Evolutionary conservation across 2,888 invertebrate species (phyloP).

Genomic region (Xestia ashworthii): DNA sequence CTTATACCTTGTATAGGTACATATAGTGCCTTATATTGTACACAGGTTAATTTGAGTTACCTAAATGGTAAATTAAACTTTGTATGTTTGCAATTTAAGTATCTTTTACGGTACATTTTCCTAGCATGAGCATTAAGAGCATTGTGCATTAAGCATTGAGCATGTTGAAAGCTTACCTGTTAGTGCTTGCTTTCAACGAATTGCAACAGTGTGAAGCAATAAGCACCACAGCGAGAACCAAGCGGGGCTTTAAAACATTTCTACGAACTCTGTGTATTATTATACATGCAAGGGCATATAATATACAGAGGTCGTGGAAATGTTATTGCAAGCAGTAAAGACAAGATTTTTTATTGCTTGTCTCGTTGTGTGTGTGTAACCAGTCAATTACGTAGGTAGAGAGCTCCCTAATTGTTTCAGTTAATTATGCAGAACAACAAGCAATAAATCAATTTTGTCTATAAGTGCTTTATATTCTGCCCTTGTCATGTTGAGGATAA

Average conservation of each 20-base stretch:
- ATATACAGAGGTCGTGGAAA: neutral
- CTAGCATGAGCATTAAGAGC: slow-evolving; percentile 13
- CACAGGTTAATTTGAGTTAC: slow-evolving; percentile 5
- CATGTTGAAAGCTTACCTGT: slow-evolving; percentile 22
- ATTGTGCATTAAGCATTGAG: too few species aligned
- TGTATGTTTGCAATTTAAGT: slow-evolving; percentile 8
- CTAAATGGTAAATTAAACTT: slow-evolving; percentile 39
- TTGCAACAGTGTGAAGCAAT: slow-evolving; percentile 31
- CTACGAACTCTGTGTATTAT: neutral
- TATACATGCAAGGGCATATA: too few species aligned
- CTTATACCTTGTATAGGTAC: neutral
- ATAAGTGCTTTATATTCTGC: slow-evolving; percentile 16
- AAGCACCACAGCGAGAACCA: slow-evolving; percentile 9
- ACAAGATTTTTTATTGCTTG: neutral
- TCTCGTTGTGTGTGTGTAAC: slow-evolving; percentile 26
- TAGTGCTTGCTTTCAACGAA: neutral
- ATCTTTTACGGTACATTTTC: slow-evolving; percentile 33
- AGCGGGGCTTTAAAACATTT: slow-evolving; percentile 16
- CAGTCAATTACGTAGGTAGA: slow-evolving; percentile 5
- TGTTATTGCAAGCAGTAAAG: neutral
- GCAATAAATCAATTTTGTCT: slow-evolving; percentile 13
- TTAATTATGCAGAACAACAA: slow-evolving; percentile 15
- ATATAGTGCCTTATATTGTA: slow-evolving; percentile 2
- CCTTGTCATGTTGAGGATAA: neutral
- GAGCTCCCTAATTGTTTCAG: slow-evolving; percentile 26